phyloP scores from a whole-genome alignment of 2,888 invertebrate genomes.

The Mallateleia sp. region DNA sequence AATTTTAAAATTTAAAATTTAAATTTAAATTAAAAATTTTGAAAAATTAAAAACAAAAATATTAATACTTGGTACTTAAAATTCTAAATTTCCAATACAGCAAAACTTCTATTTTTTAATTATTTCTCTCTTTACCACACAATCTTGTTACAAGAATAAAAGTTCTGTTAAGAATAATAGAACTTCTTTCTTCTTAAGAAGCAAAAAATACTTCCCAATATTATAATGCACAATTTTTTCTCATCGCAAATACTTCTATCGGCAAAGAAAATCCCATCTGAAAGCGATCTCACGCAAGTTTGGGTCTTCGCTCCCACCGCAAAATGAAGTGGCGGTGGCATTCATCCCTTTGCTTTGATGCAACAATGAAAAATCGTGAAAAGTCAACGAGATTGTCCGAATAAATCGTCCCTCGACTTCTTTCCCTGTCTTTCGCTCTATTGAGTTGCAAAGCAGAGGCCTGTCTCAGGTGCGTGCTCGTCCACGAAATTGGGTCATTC shows the following conservation, averaged over 20 bases:
- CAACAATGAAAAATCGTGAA: constrained; percentile 80
- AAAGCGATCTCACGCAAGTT: constrained; percentile 63
- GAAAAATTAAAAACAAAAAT: too few relatives aligned
- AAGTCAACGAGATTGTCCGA: constrained; percentile 84
- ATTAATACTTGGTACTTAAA: too few relatives aligned
- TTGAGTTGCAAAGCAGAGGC: constrained; percentile 83
- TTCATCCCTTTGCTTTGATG: constrained; percentile 16
- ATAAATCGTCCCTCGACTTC: constrained; percentile 75
- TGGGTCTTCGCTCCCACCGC: constrained; percentile 61
- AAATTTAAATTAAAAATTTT: too few relatives aligned
- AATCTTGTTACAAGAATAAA: too few relatives aligned
- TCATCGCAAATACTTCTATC: background rate
- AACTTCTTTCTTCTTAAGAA: too few relatives aligned
- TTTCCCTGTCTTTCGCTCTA: constrained; percentile 50
- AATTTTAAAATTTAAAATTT: too few relatives aligned
- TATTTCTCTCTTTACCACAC: too few relatives aligned
- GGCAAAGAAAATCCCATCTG: background rate
- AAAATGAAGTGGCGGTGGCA: constrained; percentile 44
- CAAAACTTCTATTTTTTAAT: too few relatives aligned
- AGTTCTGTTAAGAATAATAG: too few relatives aligned
- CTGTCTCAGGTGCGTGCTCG: constrained; percentile 28
- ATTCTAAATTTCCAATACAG: too few relatives aligned
- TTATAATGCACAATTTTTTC: background rate
- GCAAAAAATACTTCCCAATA: too few relatives aligned
- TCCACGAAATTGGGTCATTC: constrained; percentile 57